These are phyloP conservation scores for Pseudolycoriella hygida DNA, from an alignment of 2,888 invertebrate genomes.

Conservation along the genomic window DNA sequence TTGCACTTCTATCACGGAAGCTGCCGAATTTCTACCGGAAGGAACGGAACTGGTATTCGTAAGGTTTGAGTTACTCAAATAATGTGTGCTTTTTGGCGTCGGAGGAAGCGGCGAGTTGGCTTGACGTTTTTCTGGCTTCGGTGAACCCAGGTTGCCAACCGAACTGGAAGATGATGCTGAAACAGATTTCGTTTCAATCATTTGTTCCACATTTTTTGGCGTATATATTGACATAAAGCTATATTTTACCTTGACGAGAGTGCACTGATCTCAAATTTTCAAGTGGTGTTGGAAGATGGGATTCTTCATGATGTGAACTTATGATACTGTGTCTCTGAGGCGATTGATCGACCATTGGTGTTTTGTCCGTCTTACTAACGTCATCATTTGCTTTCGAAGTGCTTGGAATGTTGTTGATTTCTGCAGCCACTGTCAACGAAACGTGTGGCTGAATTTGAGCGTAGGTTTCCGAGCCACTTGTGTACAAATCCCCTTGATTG, in stretches of 20 bases:
- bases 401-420: constrained; percentile 21
- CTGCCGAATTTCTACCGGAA: constrained; percentile 25
- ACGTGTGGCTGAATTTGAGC: constrained; percentile 56
- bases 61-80: constrained; percentile 22
- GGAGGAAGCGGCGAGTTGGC: constrained; percentile 79
- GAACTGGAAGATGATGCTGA: constrained; percentile 59
- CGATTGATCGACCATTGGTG: not conserved
- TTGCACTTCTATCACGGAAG: constrained; percentile 23
- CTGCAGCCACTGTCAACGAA: constrained; percentile 26
- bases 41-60: constrained; percentile 18
- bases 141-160: constrained; percentile 61
- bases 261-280: constrained; percentile 8
- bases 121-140: constrained; percentile 77
- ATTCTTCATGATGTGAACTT: constrained; percentile 3
- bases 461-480: constrained; percentile 72
- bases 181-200: no score
- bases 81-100: constrained; percentile 35
- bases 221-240: no score
- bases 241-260: constrained; percentile 3
- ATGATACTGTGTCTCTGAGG: constrained; percentile 3
- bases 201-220: no score
- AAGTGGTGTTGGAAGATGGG: constrained; percentile 6
- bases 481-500: constrained; percentile 40
- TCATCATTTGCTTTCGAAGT: not conserved
- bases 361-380: not conserved